phyloP scores from a whole-genome alignment of 2,113 vertebrate species.

The Spea bombifrons region DNA sequence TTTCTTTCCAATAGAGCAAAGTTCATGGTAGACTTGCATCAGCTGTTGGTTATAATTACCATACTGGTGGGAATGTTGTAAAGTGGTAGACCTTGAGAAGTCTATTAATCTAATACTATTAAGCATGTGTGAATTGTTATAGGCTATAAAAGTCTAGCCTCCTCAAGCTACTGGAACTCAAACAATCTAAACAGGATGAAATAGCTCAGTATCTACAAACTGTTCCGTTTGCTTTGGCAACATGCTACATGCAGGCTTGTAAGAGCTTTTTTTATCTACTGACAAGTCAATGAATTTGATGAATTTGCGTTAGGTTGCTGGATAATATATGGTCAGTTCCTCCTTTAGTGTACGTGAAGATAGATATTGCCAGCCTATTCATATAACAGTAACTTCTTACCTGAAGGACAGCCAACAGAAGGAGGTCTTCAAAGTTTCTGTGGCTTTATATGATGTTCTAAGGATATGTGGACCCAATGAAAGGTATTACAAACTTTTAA shows the following conservation, averaged over 20 bases:
- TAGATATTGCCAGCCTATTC: too few relatives aligned
- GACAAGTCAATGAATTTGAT: not conserved
- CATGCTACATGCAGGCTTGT: not conserved
- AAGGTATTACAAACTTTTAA: too few relatives aligned
- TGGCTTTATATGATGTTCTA: too few relatives aligned
- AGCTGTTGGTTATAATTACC: too few relatives aligned
- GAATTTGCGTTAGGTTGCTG: not conserved
- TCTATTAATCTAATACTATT: not conserved
- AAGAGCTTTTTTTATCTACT: not conserved
- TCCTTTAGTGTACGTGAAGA: not conserved
- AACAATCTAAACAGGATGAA: slow-evolving; percentile 19
- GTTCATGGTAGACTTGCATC: too few relatives aligned
- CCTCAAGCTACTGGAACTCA: slow-evolving; percentile 4
- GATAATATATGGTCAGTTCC: not conserved
- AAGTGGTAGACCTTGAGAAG: not conserved
- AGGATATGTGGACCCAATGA: too few relatives aligned
- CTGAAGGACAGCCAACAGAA: too few relatives aligned
- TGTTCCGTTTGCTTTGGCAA: slow-evolving; percentile 29
- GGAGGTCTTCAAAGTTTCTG: too few relatives aligned
- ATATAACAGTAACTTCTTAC: too few relatives aligned
- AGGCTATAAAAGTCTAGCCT: not conserved
- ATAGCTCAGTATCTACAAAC: slow-evolving; percentile 24
- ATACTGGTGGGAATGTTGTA: too few relatives aligned
- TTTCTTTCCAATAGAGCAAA: too few relatives aligned
- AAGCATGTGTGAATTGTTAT: not conserved